Evolutionary conservation across 2,797 vertebrate genomes (phyloP).

Genomic region (Microctenopoma stevenorrisi): DNA sequence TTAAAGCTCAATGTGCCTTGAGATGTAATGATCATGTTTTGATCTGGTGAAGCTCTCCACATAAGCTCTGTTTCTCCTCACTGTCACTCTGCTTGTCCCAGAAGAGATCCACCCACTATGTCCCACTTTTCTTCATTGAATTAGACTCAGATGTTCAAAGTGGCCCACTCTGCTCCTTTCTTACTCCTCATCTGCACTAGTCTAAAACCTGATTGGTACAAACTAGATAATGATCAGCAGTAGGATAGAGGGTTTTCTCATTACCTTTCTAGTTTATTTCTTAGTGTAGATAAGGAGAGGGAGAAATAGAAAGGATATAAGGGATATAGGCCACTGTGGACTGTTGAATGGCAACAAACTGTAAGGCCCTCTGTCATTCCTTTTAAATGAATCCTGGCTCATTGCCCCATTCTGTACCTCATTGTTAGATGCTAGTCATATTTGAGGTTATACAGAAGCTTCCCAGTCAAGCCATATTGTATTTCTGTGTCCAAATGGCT

Average conservation of each 20-base stretch:
- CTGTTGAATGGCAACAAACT: constrained; percentile 62
- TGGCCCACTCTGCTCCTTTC: constrained; percentile 77
- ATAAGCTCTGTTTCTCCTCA: constrained; percentile 75
- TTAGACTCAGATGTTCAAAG: constrained; percentile 75
- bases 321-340: constrained; percentile 74
- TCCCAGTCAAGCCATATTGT: constrained; percentile 54
- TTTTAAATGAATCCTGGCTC: constrained; percentile 76
- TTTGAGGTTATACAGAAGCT: constrained; percentile 49
- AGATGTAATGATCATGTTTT: constrained; percentile 71
- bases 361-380: constrained; percentile 75
- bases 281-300: constrained; percentile 73
- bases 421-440: constrained; percentile 69
- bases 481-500: constrained; percentile 63
- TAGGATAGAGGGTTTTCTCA: constrained; percentile 18
- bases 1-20: constrained; percentile 32
- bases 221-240: constrained; percentile 39
- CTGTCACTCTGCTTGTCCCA: constrained; percentile 81
- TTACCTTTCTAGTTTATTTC: constrained; percentile 34
- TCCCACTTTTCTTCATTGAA: constrained; percentile 74
- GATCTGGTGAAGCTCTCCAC: constrained; percentile 71
- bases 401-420: constrained; percentile 78
- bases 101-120: constrained; percentile 80
- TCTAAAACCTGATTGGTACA: constrained; percentile 42
- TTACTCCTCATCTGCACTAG: constrained; percentile 77
- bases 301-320: constrained; percentile 67